Evolutionary conservation across 1,140 invertebrate genomes (phyloP), one percentile per base, ranked within the genome.

Genomic region (Drosophila kepulauana): DNA sequence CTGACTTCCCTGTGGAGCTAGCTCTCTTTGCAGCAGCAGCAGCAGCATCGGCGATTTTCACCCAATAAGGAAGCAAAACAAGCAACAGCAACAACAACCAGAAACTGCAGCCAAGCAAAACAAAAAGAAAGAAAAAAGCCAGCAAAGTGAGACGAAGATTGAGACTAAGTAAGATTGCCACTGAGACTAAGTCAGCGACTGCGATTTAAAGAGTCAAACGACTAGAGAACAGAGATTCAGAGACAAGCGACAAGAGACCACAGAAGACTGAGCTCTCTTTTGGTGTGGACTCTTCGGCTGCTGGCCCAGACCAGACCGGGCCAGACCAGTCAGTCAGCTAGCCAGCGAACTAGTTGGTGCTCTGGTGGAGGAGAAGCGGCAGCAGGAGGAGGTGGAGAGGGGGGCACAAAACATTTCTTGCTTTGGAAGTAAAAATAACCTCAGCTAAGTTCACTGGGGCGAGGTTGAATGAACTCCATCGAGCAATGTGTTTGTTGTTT

Each of bases 371-470:
- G 20, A 4, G 20, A 25, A 25, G 20, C 20, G 20, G 20, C 3
- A 25, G 20, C 3, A 25, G 20, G 3, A 25, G 20, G 20, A 25
- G 41, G n/a, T 16, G 45, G 20, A 57, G n/a, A 13, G 46, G 15
- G 52, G 45, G 45, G 43, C 59, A 15, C 16, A 25, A 25, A 25
- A 25, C 20, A 72, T 71, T 52, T 71, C 63, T 67, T 79, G 82
- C 74, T 87, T 25, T 85, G 68, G 80, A 76, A 63, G 88, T 92
- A 90, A 91, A 92, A 92, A 92, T 92, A 92, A 92, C 91, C 91
- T 92, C 91, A 91, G 79, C 91, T 92, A 92, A 92, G 91, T 92
- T 92, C 91, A 92, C 91, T 92, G 91, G 91, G 91, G 91, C 91
- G 91, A 92, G 91, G 91, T 92, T 92, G 91, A 92, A 92, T 92